phyloP scores from a whole-genome alignment of 2,113 vertebrate genomes.

The Alaudala cheleensis region DNA sequence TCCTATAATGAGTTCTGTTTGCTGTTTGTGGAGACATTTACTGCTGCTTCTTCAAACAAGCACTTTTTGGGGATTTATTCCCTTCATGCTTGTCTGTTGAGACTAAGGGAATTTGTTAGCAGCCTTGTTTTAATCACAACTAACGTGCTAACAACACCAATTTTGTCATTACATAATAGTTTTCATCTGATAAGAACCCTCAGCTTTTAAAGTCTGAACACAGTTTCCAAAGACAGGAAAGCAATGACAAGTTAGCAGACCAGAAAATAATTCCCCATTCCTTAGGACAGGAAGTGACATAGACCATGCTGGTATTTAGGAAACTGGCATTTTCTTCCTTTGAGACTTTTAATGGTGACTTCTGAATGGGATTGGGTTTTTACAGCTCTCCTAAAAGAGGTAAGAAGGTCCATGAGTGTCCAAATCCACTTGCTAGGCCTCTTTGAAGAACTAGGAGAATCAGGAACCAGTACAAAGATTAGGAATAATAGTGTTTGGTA shows the following conservation, averaged over 20 bases:
- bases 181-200: neutral
- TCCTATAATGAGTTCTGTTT: neutral
- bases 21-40: neutral
- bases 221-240: neutral
- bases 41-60: neutral
- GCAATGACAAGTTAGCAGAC: neutral
- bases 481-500: neutral
- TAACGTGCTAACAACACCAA: conserved; percentile 17
- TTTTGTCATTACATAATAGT: conserved; percentile 9
- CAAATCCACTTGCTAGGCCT: conserved; percentile 16
- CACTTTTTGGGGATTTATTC: neutral
- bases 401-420: neutral
- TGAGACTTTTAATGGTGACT: conserved; percentile 1
- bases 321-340: neutral
- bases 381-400: neutral
- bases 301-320: neutral
- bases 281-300: neutral
- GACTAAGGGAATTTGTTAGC: conserved; percentile 21
- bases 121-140: conserved; percentile 33
- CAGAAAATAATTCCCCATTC: neutral
- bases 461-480: neutral
- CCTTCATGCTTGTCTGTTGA: conserved; percentile 8
- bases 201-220: neutral
- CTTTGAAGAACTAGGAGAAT: neutral
- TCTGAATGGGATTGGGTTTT: conserved; percentile 11